phyloP scores from a whole-genome alignment of 2,113 vertebrate genomes.

The Cyprinodon variegatus region DNA sequence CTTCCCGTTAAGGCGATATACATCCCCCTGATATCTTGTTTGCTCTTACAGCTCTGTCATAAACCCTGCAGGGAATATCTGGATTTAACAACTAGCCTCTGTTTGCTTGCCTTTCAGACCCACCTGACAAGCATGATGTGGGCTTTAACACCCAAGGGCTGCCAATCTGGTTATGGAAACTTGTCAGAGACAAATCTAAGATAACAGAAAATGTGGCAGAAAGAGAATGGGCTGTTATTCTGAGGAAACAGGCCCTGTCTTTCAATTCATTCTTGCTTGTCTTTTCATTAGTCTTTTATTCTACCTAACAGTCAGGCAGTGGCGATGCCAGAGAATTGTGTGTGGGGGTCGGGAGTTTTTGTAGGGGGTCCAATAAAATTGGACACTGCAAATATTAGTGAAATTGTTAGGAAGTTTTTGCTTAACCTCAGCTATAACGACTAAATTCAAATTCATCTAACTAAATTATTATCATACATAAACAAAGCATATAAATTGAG shows the following conservation, averaged over 20 bases:
- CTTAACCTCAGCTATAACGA: too few relatives aligned
- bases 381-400: too few relatives aligned
- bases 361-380: too few relatives aligned
- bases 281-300: slow-evolving; percentile 34
- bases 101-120: slow-evolving; percentile 41
- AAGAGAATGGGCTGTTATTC: slow-evolving; percentile 6
- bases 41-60: slow-evolving; percentile 31
- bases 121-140: slow-evolving; percentile 51
- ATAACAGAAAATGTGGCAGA: slow-evolving; percentile 30
- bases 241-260: slow-evolving; percentile 12
- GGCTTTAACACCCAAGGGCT: slow-evolving; percentile 43
- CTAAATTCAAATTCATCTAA: too few relatives aligned
- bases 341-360: too few relatives aligned
- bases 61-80: slow-evolving; percentile 37
- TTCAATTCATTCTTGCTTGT: slow-evolving; percentile 16
- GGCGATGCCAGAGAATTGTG: too few relatives aligned
- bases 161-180: slow-evolving; percentile 38
- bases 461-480: too few relatives aligned
- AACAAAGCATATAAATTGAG: too few relatives aligned
- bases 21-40: slow-evolving; percentile 27
- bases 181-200: slow-evolving; percentile 38
- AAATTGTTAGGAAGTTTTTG: too few relatives aligned
- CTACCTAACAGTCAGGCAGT: slow-evolving; percentile 11
- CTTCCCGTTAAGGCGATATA: slow-evolving; percentile 19
- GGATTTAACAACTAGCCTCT: slow-evolving; percentile 52